Evolutionary conservation across 2,113 vertebrate genomes (phyloP), one percentile per base, ranked within the genome.

Genomic region (Psettodes erumei): DNA sequence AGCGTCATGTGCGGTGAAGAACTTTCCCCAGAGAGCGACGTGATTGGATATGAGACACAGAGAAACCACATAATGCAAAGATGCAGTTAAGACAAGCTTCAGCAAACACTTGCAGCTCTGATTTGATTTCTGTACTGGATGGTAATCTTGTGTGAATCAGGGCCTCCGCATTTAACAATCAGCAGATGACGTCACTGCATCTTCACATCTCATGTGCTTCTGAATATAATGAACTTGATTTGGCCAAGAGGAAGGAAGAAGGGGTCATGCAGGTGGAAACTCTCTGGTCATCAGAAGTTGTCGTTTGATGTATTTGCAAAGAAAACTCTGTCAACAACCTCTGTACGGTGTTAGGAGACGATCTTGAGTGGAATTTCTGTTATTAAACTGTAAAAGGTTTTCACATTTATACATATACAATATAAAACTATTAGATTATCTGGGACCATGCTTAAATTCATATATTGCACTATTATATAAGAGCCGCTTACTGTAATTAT

Each of bases 391-490:
- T n/a, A n/a, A n/a, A 33, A 13, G 8, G n/a, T 23, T 3, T 62
- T 42, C 9, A 32, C 3, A 40, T 35, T 42, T 42, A 8, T 32
- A 18, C 12, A 23, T 25, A 23, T 11, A 21, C 9, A 27, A n/a
- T n/a, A n/a, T n/a, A 37, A 48, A 18, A 12, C 48, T 15, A 51
- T 50, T 59, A 1, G 19, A 13, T 7, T 40, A 50, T 16, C 51
- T 69, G 16, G 18, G 62, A 48, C 28, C 21, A 58, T 1, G 33
- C 13, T 2, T 61, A 37, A 69, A 60, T 74, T 19, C 0, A 64
- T n/a, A 21, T 32, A 60, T 72, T 71, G 30, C 13, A 30, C 21
- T 38, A 47, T 61, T 9, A 58, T 58, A 23, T 27, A 23, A 60
- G 45, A 51, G 40, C n/a, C 32, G 2, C 18, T 40, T 50, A 59